phyloP scores from a whole-genome alignment of 2,113 vertebrate genomes.

The Thamnophis sirtalis region DNA sequence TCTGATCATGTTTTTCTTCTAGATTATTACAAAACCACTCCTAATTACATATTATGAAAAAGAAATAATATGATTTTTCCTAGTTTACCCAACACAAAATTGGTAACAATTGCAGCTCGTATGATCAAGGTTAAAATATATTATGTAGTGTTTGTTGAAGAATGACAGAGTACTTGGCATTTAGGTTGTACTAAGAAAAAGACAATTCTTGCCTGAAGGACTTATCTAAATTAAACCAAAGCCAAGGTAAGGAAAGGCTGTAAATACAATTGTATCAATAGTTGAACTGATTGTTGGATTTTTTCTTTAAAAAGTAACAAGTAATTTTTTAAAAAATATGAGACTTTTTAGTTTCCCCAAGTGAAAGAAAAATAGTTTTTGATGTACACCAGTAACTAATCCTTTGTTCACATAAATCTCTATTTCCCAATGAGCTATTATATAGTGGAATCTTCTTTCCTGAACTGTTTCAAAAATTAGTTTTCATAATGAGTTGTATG shows the following conservation, averaged over 20 bases:
- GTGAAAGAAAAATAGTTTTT: background rate
- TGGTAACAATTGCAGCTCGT: slow-evolving; percentile 7
- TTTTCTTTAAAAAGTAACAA: background rate
- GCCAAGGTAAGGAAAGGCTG: background rate
- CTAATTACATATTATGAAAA: background rate
- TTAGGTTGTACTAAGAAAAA: slow-evolving; percentile 6
- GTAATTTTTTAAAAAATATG: background rate
- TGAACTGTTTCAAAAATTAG: background rate
- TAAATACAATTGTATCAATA: slow-evolving; percentile 6
- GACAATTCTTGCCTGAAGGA: slow-evolving; percentile 22
- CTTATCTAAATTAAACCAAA: slow-evolving; percentile 23
- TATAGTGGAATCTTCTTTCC: background rate
- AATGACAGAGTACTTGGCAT: slow-evolving; percentile 12
- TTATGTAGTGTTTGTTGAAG: slow-evolving; percentile 30
- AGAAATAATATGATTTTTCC: background rate
- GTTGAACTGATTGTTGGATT: background rate
- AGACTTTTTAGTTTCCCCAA: background rate
- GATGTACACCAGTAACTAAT: background rate
- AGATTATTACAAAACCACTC: background rate
- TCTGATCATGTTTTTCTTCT: background rate
- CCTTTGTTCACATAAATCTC: background rate
- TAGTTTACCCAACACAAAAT: background rate
- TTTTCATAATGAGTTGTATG: background rate
- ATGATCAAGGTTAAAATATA: slow-evolving; percentile 23
- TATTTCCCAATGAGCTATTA: background rate